phyloP scores from a whole-genome alignment of 1,140 invertebrate species.

The Theocolax elegans region DNA sequence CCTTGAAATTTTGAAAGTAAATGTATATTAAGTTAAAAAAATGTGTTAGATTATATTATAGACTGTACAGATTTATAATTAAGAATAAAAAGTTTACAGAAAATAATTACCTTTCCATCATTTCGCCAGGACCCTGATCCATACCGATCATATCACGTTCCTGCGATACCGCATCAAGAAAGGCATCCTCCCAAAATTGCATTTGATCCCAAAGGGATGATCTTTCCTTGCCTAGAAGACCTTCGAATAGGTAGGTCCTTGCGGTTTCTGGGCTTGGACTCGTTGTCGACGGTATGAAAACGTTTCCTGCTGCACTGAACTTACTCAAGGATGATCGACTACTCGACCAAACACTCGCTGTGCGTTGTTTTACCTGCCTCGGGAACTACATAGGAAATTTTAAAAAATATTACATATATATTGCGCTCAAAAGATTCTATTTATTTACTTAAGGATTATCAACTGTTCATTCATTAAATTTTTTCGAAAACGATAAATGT shows the following conservation, averaged over 20 bases:
- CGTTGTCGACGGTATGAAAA: slow-evolving; percentile 80
- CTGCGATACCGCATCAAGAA: slow-evolving; percentile 98
- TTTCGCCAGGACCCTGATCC: slow-evolving; percentile 98
- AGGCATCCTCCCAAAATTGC: slow-evolving; percentile 99
- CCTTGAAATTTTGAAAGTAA: slow-evolving; percentile 60
- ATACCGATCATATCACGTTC: slow-evolving; percentile 99
- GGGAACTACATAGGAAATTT: slow-evolving; percentile 72
- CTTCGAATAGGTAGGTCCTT: slow-evolving; percentile 93
- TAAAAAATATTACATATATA: no score
- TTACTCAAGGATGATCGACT: slow-evolving; percentile 89
- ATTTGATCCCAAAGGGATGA: slow-evolving; percentile 98
- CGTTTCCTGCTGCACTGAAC: slow-evolving; percentile 87
- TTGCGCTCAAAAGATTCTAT: no score
- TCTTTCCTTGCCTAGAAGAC: slow-evolving; percentile 76
- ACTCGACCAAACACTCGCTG: slow-evolving; percentile 93
- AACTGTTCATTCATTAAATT: no score
- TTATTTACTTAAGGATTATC: no score
- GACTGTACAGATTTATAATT: no score
- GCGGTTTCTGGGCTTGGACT: slow-evolving; percentile 87
- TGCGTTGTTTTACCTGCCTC: slow-evolving; percentile 77
- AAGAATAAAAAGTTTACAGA: neutral
- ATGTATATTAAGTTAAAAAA: no score
- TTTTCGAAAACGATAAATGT: no score
- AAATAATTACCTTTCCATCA: slow-evolving; percentile 90
- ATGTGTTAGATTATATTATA: no score